A percentile compares a stretch with the other conserved stretches of the same genome.
Evolutionary conservation across 2,797 vertebrate genomes (phyloP).

Genomic region (Syngnathus acus): DNA sequence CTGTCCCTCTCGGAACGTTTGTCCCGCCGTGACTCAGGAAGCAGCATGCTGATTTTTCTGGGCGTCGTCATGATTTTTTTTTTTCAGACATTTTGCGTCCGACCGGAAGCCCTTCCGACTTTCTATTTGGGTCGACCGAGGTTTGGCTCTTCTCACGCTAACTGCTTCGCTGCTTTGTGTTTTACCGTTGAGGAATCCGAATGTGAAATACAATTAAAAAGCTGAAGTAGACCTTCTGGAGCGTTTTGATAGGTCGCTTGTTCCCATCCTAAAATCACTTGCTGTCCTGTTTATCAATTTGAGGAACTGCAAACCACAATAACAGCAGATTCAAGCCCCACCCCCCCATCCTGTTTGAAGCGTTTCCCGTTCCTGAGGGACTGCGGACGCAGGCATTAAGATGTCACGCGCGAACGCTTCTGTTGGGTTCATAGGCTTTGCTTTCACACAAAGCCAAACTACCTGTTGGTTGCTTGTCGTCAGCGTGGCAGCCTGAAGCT

Average conservation of each 20-base stretch:
- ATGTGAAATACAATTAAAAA: background rate
- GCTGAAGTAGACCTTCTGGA: background rate
- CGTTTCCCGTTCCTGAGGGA: background rate
- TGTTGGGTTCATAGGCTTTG: background rate
- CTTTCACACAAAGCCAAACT: background rate
- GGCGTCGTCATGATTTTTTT: background rate
- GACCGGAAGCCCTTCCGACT: background rate
- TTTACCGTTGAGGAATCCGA: background rate
- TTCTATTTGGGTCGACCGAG: background rate
- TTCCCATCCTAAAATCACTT: background rate
- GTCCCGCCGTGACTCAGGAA: constrained; percentile 3
- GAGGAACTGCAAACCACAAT: background rate
- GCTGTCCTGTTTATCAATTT: background rate
- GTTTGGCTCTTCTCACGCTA: background rate
- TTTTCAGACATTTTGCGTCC: background rate
- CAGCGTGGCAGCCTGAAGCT: no score
- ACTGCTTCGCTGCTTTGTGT: background rate
- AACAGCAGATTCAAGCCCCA: background rate
- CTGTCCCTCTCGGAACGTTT: background rate
- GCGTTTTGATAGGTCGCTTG: background rate
- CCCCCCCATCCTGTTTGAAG: background rate
- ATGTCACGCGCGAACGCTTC: background rate
- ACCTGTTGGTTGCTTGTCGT: background rate
- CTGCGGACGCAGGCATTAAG: background rate
- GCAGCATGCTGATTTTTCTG: background rate